Base-by-base conservation (phyloP, 2,797 vertebrate genomes). In the Acanthornis magna region DNA sequence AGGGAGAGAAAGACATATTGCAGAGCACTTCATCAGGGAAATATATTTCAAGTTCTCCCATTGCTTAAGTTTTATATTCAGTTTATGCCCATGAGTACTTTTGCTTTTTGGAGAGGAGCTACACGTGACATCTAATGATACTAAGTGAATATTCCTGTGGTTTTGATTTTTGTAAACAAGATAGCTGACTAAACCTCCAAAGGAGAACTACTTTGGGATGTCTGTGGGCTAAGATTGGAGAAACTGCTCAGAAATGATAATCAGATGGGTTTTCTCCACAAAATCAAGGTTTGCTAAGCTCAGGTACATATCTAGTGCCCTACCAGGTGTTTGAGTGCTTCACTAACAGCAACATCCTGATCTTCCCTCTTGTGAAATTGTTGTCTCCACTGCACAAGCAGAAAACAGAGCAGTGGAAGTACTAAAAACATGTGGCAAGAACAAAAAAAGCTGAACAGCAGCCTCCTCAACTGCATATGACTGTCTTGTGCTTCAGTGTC, bases 91-190 rank as follows among this genome's bases (percentile, higher is more conserved):
- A 34, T 11, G 34, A 82, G 11, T 53, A 30, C 16, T 30, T 93
- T 65, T 87, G 20, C 17, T n/a, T 85, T 79, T 84, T 66, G 47
- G 47, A 48, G 10, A 19, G 70, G n/a, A 66, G 26, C 48, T 79
- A n/a, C 15, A 16, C 0, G 0, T n/a, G 36, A 45, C 9, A 43
- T 57, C 34, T 68, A n/a, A 53, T 27, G 36, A 38, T 26, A 14
- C 12, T 5, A 51, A 67, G 50, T 3, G 7, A 55, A 19, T 30
- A 60, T 6, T n/a, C 9, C 9, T 30, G 0, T 63, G 11, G 1
- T 51, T 78, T 81, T 8, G 12, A 2, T 21, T 21, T 66, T 63
- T 53, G n/a, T 73, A 70, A 91, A 60, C 27, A 51, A 71, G 26
- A 30, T 11, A 50, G 20, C 16, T 65, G 19, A 72, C 26, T 51